Evolutionary conservation across 2,888 invertebrate genomes (phyloP).

Genomic region (Ophion ellenae): DNA sequence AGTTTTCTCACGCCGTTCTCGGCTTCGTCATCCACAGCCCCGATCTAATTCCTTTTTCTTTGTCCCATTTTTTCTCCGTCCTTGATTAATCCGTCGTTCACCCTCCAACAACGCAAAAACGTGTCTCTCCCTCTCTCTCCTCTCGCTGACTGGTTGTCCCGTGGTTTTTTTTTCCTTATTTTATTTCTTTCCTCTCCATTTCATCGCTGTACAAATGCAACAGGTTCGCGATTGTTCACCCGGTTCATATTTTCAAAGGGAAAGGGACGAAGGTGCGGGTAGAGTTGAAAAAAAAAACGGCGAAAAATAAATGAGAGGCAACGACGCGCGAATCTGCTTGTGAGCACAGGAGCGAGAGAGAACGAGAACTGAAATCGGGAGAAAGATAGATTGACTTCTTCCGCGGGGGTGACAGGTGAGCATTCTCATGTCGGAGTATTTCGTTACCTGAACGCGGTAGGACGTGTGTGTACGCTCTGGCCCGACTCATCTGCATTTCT

Average conservation of each 20-base stretch:
- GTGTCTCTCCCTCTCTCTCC: too few species aligned
- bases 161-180: too few species aligned
- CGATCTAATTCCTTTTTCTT: not conserved
- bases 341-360: not conserved
- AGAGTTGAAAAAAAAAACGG: too few species aligned
- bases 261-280: too few species aligned
- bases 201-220: too few species aligned
- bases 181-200: too few species aligned
- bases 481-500: not conserved
- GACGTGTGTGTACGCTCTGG: conserved; percentile 40
- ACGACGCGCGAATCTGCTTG: not conserved
- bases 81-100: too few species aligned
- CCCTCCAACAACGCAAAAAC: too few species aligned
- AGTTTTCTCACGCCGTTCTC: conserved; percentile 30
- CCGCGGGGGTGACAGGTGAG: conserved; percentile 60
- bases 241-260: too few species aligned
- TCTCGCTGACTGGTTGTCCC: too few species aligned
- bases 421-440: conserved; percentile 63
- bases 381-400: conserved; percentile 66
- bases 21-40: not conserved
- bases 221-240: too few species aligned
- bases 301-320: not conserved
- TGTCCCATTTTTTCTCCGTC: not conserved
- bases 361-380: conserved; percentile 42
- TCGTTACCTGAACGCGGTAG: conserved; percentile 41